Evolutionary conservation across 2,797 vertebrate genomes (phyloP).

Genomic region (Ambastaia sidthimunki): DNA sequence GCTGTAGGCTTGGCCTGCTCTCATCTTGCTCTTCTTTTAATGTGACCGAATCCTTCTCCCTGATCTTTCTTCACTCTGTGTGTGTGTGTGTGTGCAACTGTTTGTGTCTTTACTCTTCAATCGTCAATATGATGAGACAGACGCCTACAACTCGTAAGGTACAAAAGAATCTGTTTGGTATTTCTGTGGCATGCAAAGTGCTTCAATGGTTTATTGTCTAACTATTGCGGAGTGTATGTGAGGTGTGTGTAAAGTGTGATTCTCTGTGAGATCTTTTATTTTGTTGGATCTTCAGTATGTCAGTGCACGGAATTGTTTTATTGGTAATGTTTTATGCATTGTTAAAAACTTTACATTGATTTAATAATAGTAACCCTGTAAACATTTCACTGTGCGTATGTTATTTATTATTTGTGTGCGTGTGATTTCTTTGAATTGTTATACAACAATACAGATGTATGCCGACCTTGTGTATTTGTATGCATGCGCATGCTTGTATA

Average conservation of each 20-base stretch:
- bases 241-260: no score
- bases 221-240: not conserved
- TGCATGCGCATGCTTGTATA: constrained; percentile 37
- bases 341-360: constrained; percentile 9
- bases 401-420: constrained; percentile 37
- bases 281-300: not conserved
- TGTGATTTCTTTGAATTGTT: constrained; percentile 21
- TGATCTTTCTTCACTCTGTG: constrained; percentile 45
- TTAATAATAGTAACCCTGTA: no score
- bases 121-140: constrained; percentile 90
- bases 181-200: constrained; percentile 3
- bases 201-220: constrained; percentile 5
- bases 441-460: constrained; percentile 30
- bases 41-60: constrained; percentile 55
- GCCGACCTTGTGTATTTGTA: constrained; percentile 24
- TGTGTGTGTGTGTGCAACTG: constrained; percentile 47
- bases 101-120: constrained; percentile 61
- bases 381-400: constrained; percentile 52
- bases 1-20: constrained; percentile 54
- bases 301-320: not conserved
- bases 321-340: constrained; percentile 3
- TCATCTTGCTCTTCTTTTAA: constrained; percentile 40
- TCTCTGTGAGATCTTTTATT: not conserved
- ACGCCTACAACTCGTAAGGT: constrained; percentile 91
- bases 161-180: constrained; percentile 66